phyloP scores from a whole-genome alignment of 2,113 vertebrate genomes.

The Perognathus longimembris region DNA sequence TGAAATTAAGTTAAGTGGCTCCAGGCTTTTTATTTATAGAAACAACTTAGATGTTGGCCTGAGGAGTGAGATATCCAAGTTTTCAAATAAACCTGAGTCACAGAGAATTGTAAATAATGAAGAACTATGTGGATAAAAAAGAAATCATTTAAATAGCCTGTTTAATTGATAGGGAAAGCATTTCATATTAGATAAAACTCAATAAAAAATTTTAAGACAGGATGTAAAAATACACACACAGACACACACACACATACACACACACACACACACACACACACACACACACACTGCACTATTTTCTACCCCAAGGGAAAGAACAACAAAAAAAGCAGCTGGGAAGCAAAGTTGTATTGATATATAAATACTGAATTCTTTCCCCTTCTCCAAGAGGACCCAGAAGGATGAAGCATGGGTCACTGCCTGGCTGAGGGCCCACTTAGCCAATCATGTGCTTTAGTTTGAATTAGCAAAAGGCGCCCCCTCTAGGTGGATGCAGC shows the following conservation, averaged over 20 bases:
- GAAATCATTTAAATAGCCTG: conserved; percentile 72
- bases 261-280: not conserved
- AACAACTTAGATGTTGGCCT: conserved; percentile 81
- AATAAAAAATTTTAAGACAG: conserved; percentile 70
- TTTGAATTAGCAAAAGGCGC: conserved; percentile 40
- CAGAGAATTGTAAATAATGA: conserved; percentile 81
- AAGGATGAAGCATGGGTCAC: not conserved
- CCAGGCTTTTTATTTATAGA: conserved; percentile 84
- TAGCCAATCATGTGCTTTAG: not conserved
- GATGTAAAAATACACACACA: conserved; percentile 42
- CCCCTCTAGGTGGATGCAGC: conserved; percentile 9
- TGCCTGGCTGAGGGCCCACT: not conserved
- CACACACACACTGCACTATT: conserved; percentile 17
- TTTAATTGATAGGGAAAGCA: conserved; percentile 81
- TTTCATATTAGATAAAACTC: conserved; percentile 79
- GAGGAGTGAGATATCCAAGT: conserved; percentile 82
- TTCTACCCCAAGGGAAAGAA: not conserved
- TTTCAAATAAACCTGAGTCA: conserved; percentile 81
- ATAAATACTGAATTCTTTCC: conserved; percentile 17
- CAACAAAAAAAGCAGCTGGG: not conserved
- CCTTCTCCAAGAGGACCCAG: not conserved
- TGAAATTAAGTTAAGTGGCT: conserved; percentile 82
- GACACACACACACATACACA: not conserved
- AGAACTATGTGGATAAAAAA: conserved; percentile 71
- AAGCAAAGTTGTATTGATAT: conserved; percentile 41